Evolutionary conservation across 2,888 invertebrate genomes (phyloP), one percentile per base, ranked within the genome.

Genomic region (Tridacna crocea): DNA sequence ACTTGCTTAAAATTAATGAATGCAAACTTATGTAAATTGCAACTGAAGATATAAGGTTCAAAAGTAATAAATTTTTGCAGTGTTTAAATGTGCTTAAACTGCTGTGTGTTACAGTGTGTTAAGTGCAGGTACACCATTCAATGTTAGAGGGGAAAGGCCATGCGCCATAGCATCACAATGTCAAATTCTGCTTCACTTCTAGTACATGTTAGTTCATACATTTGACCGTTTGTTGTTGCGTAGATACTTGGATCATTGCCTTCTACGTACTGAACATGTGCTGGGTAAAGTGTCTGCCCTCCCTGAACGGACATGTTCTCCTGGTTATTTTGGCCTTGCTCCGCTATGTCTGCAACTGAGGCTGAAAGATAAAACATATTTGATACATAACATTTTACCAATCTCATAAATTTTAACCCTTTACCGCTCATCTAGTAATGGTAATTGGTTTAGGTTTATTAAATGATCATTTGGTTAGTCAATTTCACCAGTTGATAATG

Each of bases 191-290:
- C 85, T 82, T 81, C 91, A 90, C 90, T 86, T 91, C 91, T 91
- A 91, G 84, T 72, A 84, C 84, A 82, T 85, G 88, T 87, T 87
- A 88, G 86, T 81, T 93, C 95, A 95, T 95, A 96, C 96, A 96
- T 96, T 95, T 96, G 96, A 90, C 96, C 96, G 95, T 96, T 96
- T 90, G 96, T 94, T 81, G 91, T 88, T 87, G 95, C 90, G 95
- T 95, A 96, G 95, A 95, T 95, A 94, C 95, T 95, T 93, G 95
- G 96, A 94, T 95, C 95, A 88, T 95, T 95, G 91, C 95, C 96
- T 91, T 96, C 96, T 92, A 96, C 96, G 95, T 96, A 96, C 94
- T 96, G 96, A 84, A 96, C 96, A 92, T 96, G 96, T 81, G 96
- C 96, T 70, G 96, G 95, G 93, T 96, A 96, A 83, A 95, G 94